Evolutionary conservation across 2,797 vertebrate species (phyloP).

Genomic region (Pelobates cultripes): DNA sequence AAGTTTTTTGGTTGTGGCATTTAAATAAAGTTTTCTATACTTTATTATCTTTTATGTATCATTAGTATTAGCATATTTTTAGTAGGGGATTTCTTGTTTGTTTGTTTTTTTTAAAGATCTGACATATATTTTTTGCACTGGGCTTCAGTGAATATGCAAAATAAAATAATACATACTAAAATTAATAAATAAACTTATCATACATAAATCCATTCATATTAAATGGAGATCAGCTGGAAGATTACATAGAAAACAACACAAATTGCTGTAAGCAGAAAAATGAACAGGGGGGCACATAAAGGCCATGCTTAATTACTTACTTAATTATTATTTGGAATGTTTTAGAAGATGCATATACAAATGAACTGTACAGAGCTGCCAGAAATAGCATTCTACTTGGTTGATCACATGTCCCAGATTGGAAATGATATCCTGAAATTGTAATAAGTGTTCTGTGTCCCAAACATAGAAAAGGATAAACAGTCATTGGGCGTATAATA

Average conservation of each 20-base stretch:
- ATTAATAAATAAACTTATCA: neutral
- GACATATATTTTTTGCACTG: too few species aligned
- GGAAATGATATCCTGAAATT: too few species aligned
- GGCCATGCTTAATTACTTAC: slow-evolving; percentile 1
- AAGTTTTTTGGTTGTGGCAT: too few species aligned
- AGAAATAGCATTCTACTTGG: neutral
- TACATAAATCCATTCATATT: neutral
- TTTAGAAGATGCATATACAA: neutral
- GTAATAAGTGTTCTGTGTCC: too few species aligned
- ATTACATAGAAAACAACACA: neutral
- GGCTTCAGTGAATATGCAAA: neutral
- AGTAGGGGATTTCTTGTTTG: too few species aligned
- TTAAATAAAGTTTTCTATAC: too few species aligned
- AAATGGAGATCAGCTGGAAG: neutral
- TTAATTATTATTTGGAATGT: slow-evolving; percentile 3
- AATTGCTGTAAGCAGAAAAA: neutral
- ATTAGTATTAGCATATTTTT: too few species aligned
- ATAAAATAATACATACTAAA: neutral
- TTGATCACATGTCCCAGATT: neutral
- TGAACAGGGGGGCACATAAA: neutral
- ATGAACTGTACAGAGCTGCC: neutral
- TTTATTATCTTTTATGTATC: too few species aligned
- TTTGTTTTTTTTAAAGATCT: too few species aligned
- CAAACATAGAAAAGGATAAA: too few species aligned
- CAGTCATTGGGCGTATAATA: too few species aligned